Evolutionary conservation across 2,113 vertebrate genomes (phyloP).

Genomic region (Diphyllodes magnificus): DNA sequence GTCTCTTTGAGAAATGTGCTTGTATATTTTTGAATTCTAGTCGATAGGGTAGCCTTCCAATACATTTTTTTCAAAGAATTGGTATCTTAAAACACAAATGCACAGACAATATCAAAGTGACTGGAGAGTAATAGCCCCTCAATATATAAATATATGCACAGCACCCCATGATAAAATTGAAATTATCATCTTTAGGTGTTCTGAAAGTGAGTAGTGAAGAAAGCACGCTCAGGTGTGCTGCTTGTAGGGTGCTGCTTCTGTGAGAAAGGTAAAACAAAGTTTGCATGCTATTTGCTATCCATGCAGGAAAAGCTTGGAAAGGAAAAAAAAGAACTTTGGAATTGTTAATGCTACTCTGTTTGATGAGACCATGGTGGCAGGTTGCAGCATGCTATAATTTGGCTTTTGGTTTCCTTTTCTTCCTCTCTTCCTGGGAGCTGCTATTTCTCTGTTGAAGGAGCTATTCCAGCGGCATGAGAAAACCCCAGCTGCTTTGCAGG

Average conservation of each 20-base stretch:
- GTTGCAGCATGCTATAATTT: not conserved
- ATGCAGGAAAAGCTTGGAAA: not conserved
- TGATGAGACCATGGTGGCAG: not conserved
- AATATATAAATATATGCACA: not conserved
- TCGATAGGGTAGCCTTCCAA: slow-evolving; percentile 2
- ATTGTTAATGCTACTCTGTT: not conserved
- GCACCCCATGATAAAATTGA: not conserved
- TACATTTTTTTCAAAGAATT: not conserved
- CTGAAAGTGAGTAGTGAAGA: not conserved
- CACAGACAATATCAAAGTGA: not conserved
- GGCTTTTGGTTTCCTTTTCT: not conserved
- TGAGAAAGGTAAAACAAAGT: not conserved
- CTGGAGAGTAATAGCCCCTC: not conserved
- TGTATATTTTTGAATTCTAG: not conserved
- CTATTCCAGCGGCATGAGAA: not conserved
- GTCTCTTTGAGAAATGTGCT: slow-evolving; percentile 24
- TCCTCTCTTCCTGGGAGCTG: not conserved
- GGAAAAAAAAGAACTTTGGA: not conserved
- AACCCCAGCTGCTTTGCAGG: not conserved
- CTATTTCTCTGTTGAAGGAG: not conserved
- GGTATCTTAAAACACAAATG: not conserved
- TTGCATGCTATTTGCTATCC: not conserved
- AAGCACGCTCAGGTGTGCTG: not conserved
- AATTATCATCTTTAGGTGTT: not conserved
- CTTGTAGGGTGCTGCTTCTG: not conserved